These are phyloP conservation scores for Blennius ocellaris DNA, from an alignment of 2,113 vertebrate species.

Conservation along the genomic window DNA sequence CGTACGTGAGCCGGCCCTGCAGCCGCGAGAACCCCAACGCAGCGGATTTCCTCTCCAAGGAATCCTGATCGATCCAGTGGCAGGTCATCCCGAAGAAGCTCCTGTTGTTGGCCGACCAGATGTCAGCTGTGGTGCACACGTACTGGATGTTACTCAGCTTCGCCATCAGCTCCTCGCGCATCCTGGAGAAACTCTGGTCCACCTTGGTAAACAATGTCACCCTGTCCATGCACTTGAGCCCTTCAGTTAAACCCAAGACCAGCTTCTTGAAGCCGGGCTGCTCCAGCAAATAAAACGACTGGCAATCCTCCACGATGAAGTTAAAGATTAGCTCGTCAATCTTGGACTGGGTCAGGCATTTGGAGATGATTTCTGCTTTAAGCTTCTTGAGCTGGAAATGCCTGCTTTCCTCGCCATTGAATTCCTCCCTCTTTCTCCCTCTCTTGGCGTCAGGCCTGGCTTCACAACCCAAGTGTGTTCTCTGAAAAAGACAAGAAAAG, in stretches of 20 bases:
- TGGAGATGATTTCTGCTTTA: constrained; percentile 77
- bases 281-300: constrained; percentile 78
- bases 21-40: constrained; percentile 74
- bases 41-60: constrained; percentile 77
- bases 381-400: constrained; percentile 74
- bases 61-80: constrained; percentile 74
- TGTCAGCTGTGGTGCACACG: constrained; percentile 80
- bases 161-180: constrained; percentile 74
- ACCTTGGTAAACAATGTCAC: constrained; percentile 76
- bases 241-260: constrained; percentile 75
- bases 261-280: constrained; percentile 80
- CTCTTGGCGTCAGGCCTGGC: constrained; percentile 74
- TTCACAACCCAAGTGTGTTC: constrained; percentile 77
- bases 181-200: constrained; percentile 72
- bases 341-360: constrained; percentile 73
- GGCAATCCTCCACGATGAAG: constrained; percentile 83
- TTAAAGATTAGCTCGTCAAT: constrained; percentile 76
- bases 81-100: constrained; percentile 83
- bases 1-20: constrained; percentile 67
- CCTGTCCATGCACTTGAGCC: constrained; percentile 75
- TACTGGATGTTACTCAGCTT: constrained; percentile 75
- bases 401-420: constrained; percentile 68
- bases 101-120: constrained; percentile 75
- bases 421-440: constrained; percentile 69
- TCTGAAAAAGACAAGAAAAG: constrained; percentile 65